These are phyloP conservation scores for Serripes groenlandicus DNA, from an alignment of 2,888 invertebrate genomes.

Conservation along the genomic window DNA sequence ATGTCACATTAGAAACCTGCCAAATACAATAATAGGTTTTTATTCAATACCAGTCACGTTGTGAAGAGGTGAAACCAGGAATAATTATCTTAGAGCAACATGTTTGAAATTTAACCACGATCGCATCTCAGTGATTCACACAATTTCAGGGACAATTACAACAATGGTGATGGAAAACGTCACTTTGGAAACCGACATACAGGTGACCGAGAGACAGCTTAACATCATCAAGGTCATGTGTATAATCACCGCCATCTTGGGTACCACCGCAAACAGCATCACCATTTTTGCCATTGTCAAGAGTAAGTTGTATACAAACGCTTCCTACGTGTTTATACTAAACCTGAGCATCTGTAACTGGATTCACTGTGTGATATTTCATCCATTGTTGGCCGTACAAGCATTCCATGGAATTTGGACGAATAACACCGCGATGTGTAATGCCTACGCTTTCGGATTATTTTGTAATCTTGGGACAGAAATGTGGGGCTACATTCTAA, in stretches of 20 bases:
- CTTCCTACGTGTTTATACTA: constrained; percentile 68
- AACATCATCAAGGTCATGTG: constrained; percentile 49
- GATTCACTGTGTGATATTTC: constrained; percentile 58
- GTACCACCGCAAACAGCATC: constrained; percentile 62
- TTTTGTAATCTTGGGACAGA: constrained; percentile 68
- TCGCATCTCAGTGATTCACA: not conserved
- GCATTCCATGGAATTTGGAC: constrained; percentile 57
- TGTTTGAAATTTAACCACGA: not conserved
- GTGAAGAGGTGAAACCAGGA: not conserved
- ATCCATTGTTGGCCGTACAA: constrained; percentile 58
- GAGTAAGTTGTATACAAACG: constrained; percentile 60
- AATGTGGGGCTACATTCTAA: constrained; percentile 67
- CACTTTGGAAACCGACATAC: not conserved
- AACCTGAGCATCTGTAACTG: constrained; percentile 69
- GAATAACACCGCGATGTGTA: constrained; percentile 45
- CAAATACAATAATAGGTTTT: not conserved
- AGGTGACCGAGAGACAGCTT: constrained; percentile 41
- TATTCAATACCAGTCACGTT: not conserved
- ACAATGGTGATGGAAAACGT: not conserved
- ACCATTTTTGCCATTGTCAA: constrained; percentile 63
- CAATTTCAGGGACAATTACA: too few species aligned
- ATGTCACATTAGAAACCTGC: not conserved
- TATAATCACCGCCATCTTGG: constrained; percentile 54
- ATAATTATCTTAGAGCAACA: not conserved
- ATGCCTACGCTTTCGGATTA: constrained; percentile 62